Base-by-base conservation (phyloP, 1,140 invertebrate species). In the Sweltsa coloradensis region DNA sequence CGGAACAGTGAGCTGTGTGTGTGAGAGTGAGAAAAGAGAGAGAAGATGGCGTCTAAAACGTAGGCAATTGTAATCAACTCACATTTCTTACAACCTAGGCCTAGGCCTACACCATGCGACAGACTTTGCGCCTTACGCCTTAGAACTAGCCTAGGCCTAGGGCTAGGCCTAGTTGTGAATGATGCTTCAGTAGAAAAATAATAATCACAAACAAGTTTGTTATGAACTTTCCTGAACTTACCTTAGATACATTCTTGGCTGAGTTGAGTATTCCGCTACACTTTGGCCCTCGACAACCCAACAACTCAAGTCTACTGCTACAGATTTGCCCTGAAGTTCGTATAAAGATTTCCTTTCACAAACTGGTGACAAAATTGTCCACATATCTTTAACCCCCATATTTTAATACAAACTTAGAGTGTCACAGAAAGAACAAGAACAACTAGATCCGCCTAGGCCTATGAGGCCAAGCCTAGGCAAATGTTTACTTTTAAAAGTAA, bases 311-410 rank as follows among this genome's bases (percentile, higher is more conserved):
- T 89, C 85, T 41, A 89, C 75, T 1, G 83, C 83, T 11, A 89
- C 63, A 1, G 70, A 75, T 67, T 86, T 82, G 9, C 78, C 79
- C 48, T 79, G 68, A 2, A 89, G 67, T 65, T 86, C 81, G 59
- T 73, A 78, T 19, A 87, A 61, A 4, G 83, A 76, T 60, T 79
- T 83, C 44, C 76, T 76, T 46, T 86, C 81, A 51, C 76, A 74
- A 34, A 76, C 72, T 29, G 84, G 83, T 21, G 75, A 69, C 42
- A 89, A 64, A 45, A 86, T 70, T 23, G 70, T 73, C 85, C 84
- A 87, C 45, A 89, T 70, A 56, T 83, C 77, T 67, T 86, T 86
- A 1, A 89, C 80, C 16, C 85, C 85, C 85, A 88, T 88, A 49
- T 55, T 44, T 19, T n/a, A n/a, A n/a, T n/a, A n/a, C n/a, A n/a